phyloP scores from a whole-genome alignment of 2,797 vertebrate genomes.

The Enoplosus armatus region DNA sequence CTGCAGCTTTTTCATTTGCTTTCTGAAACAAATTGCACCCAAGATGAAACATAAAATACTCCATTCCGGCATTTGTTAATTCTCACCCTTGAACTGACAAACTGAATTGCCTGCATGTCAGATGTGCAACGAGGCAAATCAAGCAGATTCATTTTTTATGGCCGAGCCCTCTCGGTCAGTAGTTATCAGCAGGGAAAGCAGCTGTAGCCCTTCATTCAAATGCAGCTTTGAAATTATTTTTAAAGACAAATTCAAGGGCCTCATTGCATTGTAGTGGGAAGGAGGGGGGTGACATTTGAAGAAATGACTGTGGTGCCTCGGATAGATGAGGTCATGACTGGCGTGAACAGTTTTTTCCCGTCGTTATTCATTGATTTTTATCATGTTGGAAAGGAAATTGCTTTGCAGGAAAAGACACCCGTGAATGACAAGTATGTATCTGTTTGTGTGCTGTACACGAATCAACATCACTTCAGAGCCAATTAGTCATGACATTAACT shows the following conservation, averaged over 20 bases:
- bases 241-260: conserved; percentile 51
- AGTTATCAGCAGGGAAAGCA: conserved; percentile 47
- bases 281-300: conserved; percentile 68
- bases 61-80: conserved; percentile 26
- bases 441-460: conserved; percentile 15
- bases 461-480: conserved; percentile 19
- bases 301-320: conserved; percentile 43
- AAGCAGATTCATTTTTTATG: conserved; percentile 41
- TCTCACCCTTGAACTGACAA: conserved; percentile 56
- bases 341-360: conserved; percentile 27
- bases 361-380: conserved; percentile 36
- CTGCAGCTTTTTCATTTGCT: conserved; percentile 22
- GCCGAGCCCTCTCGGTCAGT: conserved; percentile 41
- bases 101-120: conserved; percentile 35
- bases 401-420: conserved; percentile 6
- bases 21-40: conserved; percentile 27
- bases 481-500: conserved; percentile 49
- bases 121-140: conserved; percentile 40
- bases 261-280: neutral
- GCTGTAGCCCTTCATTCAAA: conserved; percentile 49
- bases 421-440: conserved; percentile 1
- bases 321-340: conserved; percentile 51
- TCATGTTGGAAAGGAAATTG: conserved; percentile 22
- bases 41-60: conserved; percentile 18
- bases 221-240: conserved; percentile 43